Conservation (phyloP, 2,888 invertebrate species). For the Lithophane ornitopus region DNA sequence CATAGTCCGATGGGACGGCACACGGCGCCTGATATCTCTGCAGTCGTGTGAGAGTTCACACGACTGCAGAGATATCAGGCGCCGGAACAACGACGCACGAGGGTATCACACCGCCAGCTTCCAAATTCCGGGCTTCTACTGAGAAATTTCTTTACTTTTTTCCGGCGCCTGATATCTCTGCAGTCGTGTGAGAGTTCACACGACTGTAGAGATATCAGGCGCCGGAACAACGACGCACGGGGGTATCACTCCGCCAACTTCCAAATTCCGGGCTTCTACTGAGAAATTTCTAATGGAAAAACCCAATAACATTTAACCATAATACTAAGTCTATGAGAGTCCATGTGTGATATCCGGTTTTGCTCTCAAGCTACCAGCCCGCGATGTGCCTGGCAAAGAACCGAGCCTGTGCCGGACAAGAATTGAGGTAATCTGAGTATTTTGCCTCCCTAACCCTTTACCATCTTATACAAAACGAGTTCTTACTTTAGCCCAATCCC, state of each 20-base stretch:
- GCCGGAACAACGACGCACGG: too few relatives aligned
- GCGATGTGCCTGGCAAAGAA: conserved; percentile 59
- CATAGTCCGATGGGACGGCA: neutral
- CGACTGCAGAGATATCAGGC: neutral
- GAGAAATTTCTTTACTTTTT: too few relatives aligned
- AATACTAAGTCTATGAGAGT: conserved; percentile 19
- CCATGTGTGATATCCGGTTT: conserved; percentile 49
- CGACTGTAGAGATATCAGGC: neutral
- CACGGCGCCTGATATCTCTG: too few relatives aligned
- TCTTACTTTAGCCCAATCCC: neutral
- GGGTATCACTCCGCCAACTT: neutral
- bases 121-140: neutral
- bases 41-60: too few relatives aligned
- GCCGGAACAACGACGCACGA: too few relatives aligned
- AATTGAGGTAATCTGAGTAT: conserved; percentile 49
- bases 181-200: too few relatives aligned
- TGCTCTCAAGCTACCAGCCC: conserved; percentile 59
- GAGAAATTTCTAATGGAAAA: neutral
- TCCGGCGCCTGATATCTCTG: too few relatives aligned
- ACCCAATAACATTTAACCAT: neutral
- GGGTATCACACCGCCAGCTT: neutral
- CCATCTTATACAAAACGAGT: neutral
- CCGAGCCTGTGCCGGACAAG: conserved; percentile 51
- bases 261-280: neutral
- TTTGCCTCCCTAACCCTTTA: conserved; percentile 19